Conservation (phyloP, 1,140 invertebrate genomes). For the Monomorium pharaonis region DNA sequence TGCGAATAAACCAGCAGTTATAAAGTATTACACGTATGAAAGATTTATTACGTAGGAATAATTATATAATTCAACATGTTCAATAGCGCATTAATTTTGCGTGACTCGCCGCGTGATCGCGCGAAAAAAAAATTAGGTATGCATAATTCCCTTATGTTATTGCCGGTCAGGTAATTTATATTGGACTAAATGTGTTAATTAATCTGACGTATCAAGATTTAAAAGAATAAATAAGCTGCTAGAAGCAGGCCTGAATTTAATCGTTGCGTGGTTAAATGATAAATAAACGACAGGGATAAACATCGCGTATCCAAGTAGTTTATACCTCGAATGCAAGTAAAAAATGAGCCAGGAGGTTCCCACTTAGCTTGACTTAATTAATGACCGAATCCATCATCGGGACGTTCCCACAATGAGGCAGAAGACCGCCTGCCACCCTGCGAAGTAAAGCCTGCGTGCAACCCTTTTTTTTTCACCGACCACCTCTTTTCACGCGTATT, state of each 20-base stretch:
- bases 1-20: constrained; percentile 28
- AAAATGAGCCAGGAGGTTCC: constrained; percentile 58
- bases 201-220: constrained; percentile 36
- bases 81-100: constrained; percentile 52
- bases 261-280: constrained; percentile 18
- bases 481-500: constrained; percentile 54
- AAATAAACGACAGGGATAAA: constrained; percentile 17
- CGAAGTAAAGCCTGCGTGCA: constrained; percentile 1
- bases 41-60: constrained; percentile 49
- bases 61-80: constrained; percentile 49
- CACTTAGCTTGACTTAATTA: constrained; percentile 53
- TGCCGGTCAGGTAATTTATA: constrained; percentile 9
- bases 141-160: constrained; percentile 45
- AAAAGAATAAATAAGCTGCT: background rate
- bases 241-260: constrained; percentile 28
- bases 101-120: constrained; percentile 41
- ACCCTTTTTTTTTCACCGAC: constrained; percentile 58
- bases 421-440: constrained; percentile 23
- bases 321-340: constrained; percentile 32
- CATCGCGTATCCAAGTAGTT: constrained; percentile 46
- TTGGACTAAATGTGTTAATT: constrained; percentile 33
- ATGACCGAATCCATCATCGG: constrained; percentile 64
- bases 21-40: constrained; percentile 38
- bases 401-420: constrained; percentile 48
- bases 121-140: constrained; percentile 31